A percentile compares a stretch with the other conserved stretches of the same genome.
Conservation (phyloP, 2,113 vertebrate genomes). For the Prunella fulvescens region DNA sequence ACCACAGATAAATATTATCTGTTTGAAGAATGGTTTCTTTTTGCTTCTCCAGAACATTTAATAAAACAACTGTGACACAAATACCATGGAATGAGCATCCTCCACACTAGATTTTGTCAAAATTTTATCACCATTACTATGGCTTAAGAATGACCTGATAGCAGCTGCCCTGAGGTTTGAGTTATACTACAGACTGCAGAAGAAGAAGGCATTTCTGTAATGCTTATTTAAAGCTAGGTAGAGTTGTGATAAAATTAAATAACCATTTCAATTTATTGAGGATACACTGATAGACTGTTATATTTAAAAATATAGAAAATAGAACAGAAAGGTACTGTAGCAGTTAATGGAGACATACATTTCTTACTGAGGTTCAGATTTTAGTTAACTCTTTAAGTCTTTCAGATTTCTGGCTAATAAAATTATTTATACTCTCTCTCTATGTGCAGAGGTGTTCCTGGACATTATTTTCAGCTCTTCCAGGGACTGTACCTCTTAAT, state of each 20-base stretch:
- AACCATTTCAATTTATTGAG: background rate
- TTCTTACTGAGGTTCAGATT: background rate
- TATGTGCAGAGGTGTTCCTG: background rate
- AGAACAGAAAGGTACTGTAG: background rate
- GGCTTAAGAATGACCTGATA: background rate
- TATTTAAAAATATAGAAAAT: background rate
- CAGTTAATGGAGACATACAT: background rate
- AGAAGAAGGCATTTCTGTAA: background rate
- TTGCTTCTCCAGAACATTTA: background rate
- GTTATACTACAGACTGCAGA: background rate
- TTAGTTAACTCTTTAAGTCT: background rate
- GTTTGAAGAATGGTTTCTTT: background rate
- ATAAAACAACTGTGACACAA: background rate
- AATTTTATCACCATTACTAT: background rate
- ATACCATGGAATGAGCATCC: background rate
- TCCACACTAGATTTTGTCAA: background rate
- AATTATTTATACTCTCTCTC: background rate
- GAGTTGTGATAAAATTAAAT: background rate
- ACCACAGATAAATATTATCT: background rate
- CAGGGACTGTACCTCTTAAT: background rate
- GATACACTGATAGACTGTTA: background rate
- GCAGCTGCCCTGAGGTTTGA: background rate
- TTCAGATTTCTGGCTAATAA: background rate
- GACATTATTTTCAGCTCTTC: background rate
- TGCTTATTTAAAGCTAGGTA: background rate